Evolutionary conservation across 2,113 vertebrate genomes (phyloP), one percentile per base, ranked within the genome.

Genomic region (Myotis davidii): DNA sequence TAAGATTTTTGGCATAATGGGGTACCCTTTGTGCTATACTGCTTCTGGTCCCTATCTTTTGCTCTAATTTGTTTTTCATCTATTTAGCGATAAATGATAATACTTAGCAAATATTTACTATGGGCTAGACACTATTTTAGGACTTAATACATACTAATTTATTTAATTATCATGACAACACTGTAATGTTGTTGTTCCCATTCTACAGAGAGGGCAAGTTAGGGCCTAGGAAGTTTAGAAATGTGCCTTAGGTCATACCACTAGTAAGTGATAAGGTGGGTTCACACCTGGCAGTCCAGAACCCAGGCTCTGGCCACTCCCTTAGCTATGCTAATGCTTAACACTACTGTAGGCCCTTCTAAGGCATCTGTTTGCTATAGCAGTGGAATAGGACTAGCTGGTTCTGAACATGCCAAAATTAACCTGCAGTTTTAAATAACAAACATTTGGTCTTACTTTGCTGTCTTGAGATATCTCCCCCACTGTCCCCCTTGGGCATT

Each of bases 361-460:
- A 5, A 8, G 23, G 52, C 20, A 25, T 76, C 12, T 89, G 61
- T 85, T 29, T 54, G 77, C 4, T 18, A 0, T 32, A 1, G 65
- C 72, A 91, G 16, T 96, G 95, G 96, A 96, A 54, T 61, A 50
- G 70, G 13, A 2, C 32, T 61, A 74, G 42, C 37, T 93, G 21
- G 13, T 77, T 56, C 69, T 97, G 52, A 88, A 11, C 83, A 78
- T 88, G 7, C 20, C 78, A 73, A 21, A 70, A 86, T 77, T 93
- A 73, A 91, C 95, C 74, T 97, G 34, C 3, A 34, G 2, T 94
- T 96, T 79, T 94, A 88, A 89, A 78, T 96, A 76, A 37, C 81
- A 91, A 74, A 27, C 59, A 32, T 25, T 91, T 78, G 39, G 76
- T 78, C 50, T 84, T 20, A 13, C 39, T 69, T 79, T 82, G 39